Conservation (phyloP, 23 tunicate genomes). For the Halocynthia roretzi region DNA sequence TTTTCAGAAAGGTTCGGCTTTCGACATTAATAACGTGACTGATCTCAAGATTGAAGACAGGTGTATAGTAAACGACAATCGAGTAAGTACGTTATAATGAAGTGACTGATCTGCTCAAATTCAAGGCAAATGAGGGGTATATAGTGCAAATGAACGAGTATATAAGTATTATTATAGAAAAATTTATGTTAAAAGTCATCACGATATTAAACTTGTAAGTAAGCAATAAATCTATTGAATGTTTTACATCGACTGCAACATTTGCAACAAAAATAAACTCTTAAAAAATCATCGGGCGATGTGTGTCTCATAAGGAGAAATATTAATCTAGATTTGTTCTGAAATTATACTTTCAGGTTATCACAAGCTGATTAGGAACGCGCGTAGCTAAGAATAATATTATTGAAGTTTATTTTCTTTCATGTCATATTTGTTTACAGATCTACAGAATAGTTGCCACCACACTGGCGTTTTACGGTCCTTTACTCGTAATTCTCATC, state of each 20-base stretch:
- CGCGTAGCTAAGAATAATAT: neutral
- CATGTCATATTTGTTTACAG: conserved; percentile 8
- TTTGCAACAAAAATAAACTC: neutral
- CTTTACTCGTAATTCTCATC: conserved; percentile 36
- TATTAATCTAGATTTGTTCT: too few relatives aligned
- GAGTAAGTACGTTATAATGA: neutral
- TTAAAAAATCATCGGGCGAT: neutral
- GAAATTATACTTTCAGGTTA: conserved; percentile 10
- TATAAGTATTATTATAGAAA: too few relatives aligned
- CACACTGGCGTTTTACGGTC: conserved; percentile 65
- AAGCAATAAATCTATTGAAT: too few relatives aligned
- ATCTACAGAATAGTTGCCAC: conserved; percentile 65
- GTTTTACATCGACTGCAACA: too few relatives aligned
- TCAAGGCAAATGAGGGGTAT: too few relatives aligned
- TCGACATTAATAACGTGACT: too few relatives aligned
- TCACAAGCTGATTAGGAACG: neutral
- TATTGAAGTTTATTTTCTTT: neutral
- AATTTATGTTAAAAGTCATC: too few relatives aligned
- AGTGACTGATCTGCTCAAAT: too few relatives aligned
- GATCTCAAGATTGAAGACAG: neutral
- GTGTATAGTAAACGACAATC: neutral
- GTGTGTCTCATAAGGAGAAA: too few relatives aligned
- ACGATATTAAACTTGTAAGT: too few relatives aligned
- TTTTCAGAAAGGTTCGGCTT: too few relatives aligned
- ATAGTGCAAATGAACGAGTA: too few relatives aligned